Percentiles rank a stretch among this genome's conserved stretches.
Evolutionary conservation across 2,888 invertebrate genomes (phyloP).

Genomic region (Caenorhabditis zanzibari): DNA sequence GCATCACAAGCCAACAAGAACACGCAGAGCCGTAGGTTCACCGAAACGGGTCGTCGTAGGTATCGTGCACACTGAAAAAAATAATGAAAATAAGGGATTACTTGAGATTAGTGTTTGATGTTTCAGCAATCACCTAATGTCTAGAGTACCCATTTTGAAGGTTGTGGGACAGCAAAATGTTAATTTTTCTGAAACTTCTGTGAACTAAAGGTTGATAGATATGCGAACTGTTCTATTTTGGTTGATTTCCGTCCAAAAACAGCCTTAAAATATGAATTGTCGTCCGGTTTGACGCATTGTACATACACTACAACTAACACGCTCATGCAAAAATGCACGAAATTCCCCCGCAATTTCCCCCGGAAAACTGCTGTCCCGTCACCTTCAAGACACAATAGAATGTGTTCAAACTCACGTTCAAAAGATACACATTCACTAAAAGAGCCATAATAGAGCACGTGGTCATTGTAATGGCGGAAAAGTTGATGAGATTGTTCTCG

Average conservation of each 20-base stretch:
- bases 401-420: conserved; percentile 69
- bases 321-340: too few relatives aligned
- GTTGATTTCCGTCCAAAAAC: too few relatives aligned
- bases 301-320: too few relatives aligned
- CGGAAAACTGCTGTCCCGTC: too few relatives aligned
- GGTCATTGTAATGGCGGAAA: conserved; percentile 75
- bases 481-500: conserved; percentile 39
- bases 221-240: too few relatives aligned
- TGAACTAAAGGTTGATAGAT: too few relatives aligned
- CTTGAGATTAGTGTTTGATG: conserved; percentile 7
- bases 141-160: neutral
- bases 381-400: neutral
- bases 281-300: too few relatives aligned
- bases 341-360: too few relatives aligned
- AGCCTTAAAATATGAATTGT: too few relatives aligned
- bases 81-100: too few relatives aligned
- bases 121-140: neutral
- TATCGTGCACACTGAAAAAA: conserved; percentile 79
- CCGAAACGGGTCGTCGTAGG: conserved; percentile 78
- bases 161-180: too few relatives aligned
- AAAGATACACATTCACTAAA: conserved; percentile 78
- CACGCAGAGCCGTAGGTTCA: conserved; percentile 80
- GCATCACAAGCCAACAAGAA: conserved; percentile 79
- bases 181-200: too few relatives aligned
- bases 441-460: conserved; percentile 75